These are phyloP conservation scores for Bombus impatiens DNA, from an alignment of 1,140 invertebrate species.

Conservation along the genomic window DNA sequence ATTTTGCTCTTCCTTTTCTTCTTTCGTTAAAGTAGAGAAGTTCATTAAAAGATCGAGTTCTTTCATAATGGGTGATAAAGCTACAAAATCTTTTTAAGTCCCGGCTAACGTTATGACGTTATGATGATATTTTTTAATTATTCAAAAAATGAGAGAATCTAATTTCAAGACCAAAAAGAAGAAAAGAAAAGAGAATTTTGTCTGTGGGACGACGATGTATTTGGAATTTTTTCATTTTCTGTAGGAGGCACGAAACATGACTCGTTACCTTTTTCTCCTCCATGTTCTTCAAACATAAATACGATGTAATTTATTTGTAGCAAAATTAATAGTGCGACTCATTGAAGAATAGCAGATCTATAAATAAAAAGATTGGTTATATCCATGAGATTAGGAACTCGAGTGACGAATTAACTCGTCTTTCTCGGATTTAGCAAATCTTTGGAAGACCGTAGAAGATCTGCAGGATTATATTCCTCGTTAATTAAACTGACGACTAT, in stretches of 20 bases:
- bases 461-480: too few relatives aligned
- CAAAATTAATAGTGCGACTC: background rate
- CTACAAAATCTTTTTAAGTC: too few relatives aligned
- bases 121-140: too few relatives aligned
- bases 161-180: background rate
- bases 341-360: background rate
- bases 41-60: too few relatives aligned
- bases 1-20: background rate
- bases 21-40: too few relatives aligned
- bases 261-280: background rate
- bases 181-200: background rate
- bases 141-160: too few relatives aligned
- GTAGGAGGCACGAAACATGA: too few relatives aligned
- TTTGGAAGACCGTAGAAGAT: too few relatives aligned
- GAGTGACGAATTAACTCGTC: background rate
- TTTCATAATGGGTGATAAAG: too few relatives aligned
- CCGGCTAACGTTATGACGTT: too few relatives aligned
- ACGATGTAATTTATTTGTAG: background rate
- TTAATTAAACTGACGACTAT: background rate
- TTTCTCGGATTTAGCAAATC: background rate
- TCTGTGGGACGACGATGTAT: background rate
- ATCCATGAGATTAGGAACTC: too few relatives aligned
- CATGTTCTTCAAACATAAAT: background rate
- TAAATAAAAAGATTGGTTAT: background rate
- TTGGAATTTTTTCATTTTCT: too few relatives aligned